Base-by-base conservation (phyloP, 2,797 vertebrate genomes). In the Gephyroberyx darwinii region DNA sequence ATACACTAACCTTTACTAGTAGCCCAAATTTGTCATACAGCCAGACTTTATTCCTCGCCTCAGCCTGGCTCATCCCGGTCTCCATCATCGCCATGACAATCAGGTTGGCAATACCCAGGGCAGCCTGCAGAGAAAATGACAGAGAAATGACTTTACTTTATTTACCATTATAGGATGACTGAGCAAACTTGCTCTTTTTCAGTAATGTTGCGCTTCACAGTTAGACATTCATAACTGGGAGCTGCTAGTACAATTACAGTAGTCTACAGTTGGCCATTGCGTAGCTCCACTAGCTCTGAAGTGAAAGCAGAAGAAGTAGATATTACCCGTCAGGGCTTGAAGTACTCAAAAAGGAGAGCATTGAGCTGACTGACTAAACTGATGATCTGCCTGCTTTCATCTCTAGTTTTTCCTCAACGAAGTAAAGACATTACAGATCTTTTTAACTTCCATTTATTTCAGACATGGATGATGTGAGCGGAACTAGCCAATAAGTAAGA, bases 71-170 rank as follows among this genome's bases (percentile, higher is more conserved):
- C 71, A 96, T 77, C 0, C 97, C 97, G 0, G 12, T 71, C 75
- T 99, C 97, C 90, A 94, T 88, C 97, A 99, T 97, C 0, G 97
- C 94, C 96, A 98, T 96, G 4, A 97, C 95, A 10, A 99, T 99
- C 56, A 99, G 95, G 88, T 96, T 97, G 1, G 97, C 98, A 37
- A 99, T 99, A 16, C 98, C 98, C 76, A 98, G 93, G 53, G 98
- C 98, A 0, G 98, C 98, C 97, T 99, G 67, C 8, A 16, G 60
- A 75, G 50, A 65, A 20, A 57, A 51, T 20, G 12, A 75, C 31
- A n/a, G 54, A 10, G 35, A 22, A 31, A 19, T 20, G 10, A 52
- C 4, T 3, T 45, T 45, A 22, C 19, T 43, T n/a, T 26, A 26
- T 26, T 26, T 22, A 26, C 39, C 22, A 43, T 45, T 45, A 45